Conservation (phyloP, 2,888 invertebrate species). For the Gonocerus acuteangulatus region DNA sequence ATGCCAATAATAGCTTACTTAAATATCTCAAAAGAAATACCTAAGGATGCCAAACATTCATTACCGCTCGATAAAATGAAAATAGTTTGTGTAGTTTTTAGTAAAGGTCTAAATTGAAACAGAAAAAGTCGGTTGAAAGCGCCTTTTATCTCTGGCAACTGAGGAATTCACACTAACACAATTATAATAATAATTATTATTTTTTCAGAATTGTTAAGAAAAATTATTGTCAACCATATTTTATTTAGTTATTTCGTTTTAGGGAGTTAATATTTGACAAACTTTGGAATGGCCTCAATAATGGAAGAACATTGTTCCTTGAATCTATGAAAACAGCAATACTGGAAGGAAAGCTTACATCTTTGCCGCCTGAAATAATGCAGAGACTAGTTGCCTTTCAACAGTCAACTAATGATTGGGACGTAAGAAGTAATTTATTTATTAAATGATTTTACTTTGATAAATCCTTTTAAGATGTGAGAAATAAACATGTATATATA, state of each 20-base stretch:
- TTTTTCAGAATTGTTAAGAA: not conserved
- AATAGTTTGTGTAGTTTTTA: too few species aligned
- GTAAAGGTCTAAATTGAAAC: too few species aligned
- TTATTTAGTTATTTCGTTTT: conserved; percentile 8
- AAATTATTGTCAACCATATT: too few species aligned
- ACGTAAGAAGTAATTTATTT: conserved; percentile 42
- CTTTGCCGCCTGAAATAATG: conserved; percentile 60
- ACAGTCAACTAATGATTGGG: conserved; percentile 51
- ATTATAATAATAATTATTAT: not conserved
- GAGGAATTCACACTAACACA: too few species aligned
- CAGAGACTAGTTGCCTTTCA: conserved; percentile 65
- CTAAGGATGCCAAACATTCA: too few species aligned
- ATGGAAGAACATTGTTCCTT: conserved; percentile 52
- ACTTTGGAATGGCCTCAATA: conserved; percentile 53
- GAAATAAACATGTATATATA: too few species aligned
- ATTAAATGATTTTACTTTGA: conserved; percentile 4
- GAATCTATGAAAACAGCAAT: conserved; percentile 65
- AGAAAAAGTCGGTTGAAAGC: too few species aligned
- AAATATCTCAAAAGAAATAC: too few species aligned
- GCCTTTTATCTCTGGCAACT: too few species aligned
- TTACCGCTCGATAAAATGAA: too few species aligned
- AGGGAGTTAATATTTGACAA: conserved; percentile 55
- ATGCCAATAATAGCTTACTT: too few species aligned
- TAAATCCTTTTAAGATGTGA: too few species aligned
- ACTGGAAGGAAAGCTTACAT: conserved; percentile 53